Percentiles rank a stretch among this genome's conserved stretches.
phyloP scores from a whole-genome alignment of 2,113 vertebrate species.

The Phodopus roborovskii region DNA sequence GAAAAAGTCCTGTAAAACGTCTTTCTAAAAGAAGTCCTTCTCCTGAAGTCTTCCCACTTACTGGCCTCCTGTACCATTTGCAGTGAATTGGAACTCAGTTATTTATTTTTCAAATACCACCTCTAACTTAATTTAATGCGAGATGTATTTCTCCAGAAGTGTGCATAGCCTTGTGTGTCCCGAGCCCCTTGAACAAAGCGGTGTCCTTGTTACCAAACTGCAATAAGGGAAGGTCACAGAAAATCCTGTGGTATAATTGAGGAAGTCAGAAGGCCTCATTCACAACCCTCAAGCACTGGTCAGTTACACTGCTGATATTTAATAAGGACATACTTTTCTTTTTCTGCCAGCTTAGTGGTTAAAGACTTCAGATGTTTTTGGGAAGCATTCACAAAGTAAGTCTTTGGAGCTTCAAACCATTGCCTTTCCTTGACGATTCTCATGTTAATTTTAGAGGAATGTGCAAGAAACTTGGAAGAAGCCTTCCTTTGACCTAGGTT shows the following conservation, averaged over 20 bases:
- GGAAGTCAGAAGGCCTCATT: slow-evolving; percentile 66
- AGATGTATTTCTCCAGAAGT: slow-evolving; percentile 64
- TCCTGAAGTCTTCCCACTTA: slow-evolving; percentile 65
- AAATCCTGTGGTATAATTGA: slow-evolving; percentile 67
- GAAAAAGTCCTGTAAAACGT: slow-evolving; percentile 81
- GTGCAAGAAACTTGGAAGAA: slow-evolving; percentile 27
- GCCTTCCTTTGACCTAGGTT: background rate
- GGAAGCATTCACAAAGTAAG: slow-evolving; percentile 63
- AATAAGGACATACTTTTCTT: slow-evolving; percentile 53
- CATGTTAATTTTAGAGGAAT: slow-evolving; percentile 47
- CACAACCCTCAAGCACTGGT: slow-evolving; percentile 69
- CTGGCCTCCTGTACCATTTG: slow-evolving; percentile 73
- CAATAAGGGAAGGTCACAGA: slow-evolving; percentile 68
- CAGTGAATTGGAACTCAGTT: slow-evolving; percentile 70
- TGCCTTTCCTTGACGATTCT: background rate
- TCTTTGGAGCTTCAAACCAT: background rate
- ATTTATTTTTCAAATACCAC: slow-evolving; percentile 79
- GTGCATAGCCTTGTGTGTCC: background rate
- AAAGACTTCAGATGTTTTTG: slow-evolving; percentile 62
- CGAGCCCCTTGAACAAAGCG: slow-evolving; percentile 17
- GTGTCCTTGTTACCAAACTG: slow-evolving; percentile 44
- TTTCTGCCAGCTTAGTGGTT: slow-evolving; percentile 55
- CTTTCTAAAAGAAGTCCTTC: slow-evolving; percentile 80
- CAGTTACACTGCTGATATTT: slow-evolving; percentile 64
- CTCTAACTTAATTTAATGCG: slow-evolving; percentile 70